A percentile compares a stretch with the other conserved stretches of the same genome.
Evolutionary conservation across 2,888 invertebrate species (phyloP).

Genomic region (Aphrophora alni): DNA sequence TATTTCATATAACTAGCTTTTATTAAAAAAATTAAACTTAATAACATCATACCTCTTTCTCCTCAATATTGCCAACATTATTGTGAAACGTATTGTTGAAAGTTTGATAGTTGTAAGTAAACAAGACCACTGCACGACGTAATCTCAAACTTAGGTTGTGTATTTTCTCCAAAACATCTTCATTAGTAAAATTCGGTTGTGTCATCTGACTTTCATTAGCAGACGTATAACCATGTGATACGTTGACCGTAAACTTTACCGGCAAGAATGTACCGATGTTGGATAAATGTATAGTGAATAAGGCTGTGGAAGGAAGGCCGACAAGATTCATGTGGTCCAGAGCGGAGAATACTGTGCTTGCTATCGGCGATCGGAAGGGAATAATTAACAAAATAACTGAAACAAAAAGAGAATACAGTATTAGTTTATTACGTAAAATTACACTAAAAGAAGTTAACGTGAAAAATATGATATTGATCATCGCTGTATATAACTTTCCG

Average conservation of each 20-base stretch:
- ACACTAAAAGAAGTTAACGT: no score
- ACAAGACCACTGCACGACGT: not conserved
- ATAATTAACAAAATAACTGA: not conserved
- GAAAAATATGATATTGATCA: no score
- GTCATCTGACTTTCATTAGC: not conserved
- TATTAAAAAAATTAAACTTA: not conserved
- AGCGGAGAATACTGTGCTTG: not conserved
- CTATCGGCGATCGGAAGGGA: not conserved
- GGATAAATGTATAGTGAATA: not conserved
- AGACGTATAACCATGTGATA: not conserved
- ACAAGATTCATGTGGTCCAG: not conserved
- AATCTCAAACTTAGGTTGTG: not conserved
- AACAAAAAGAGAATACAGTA: not conserved
- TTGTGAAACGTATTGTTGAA: not conserved
- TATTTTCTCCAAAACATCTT: not conserved
- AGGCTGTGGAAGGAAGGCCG: not conserved
- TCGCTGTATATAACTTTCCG: no score
- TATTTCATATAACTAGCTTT: no score
- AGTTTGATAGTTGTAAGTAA: not conserved
- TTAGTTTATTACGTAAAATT: no score
- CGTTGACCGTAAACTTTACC: not conserved
- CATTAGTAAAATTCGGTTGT: not conserved
- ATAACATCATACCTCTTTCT: not conserved
- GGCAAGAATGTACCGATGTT: not conserved
- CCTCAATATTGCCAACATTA: not conserved